Conservation (phyloP, 2,113 vertebrate species). For the Odontesthes bonariensis region DNA sequence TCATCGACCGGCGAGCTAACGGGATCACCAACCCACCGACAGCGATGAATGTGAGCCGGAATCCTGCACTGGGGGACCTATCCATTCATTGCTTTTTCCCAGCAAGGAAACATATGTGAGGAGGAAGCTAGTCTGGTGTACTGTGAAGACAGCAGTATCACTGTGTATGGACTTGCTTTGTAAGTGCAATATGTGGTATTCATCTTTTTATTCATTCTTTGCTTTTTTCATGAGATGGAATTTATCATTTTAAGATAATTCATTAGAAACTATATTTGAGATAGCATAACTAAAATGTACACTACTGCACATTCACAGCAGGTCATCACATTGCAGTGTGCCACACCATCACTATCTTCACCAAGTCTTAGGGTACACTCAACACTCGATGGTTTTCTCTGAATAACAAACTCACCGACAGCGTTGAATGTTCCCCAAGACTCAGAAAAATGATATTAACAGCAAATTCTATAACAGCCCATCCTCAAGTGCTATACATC, state of each 20-base stretch:
- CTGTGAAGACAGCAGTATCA: neutral
- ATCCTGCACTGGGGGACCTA: constrained; percentile 29
- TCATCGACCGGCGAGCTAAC: constrained; percentile 79
- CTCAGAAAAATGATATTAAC: constrained; percentile 51
- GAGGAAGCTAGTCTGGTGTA: neutral
- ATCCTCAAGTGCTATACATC: neutral
- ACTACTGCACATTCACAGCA: too few relatives aligned
- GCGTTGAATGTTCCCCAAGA: constrained; percentile 94
- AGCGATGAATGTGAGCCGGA: constrained; percentile 86
- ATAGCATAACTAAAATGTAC: too few relatives aligned
- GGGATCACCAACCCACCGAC: constrained; percentile 83
- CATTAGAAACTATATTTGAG: too few relatives aligned
- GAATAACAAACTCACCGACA: constrained; percentile 94
- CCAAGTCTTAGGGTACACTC: constrained; percentile 79
- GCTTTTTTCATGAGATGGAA: too few relatives aligned
- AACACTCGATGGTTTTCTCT: constrained; percentile 85
- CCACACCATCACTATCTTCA: too few relatives aligned
- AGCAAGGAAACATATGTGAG: neutral
- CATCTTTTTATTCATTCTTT: too few relatives aligned
- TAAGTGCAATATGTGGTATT: too few relatives aligned
- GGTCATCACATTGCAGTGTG: too few relatives aligned
- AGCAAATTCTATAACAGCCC: constrained; percentile 18
- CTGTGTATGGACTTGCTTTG: too few relatives aligned
- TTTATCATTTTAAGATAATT: too few relatives aligned
- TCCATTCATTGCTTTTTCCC: neutral